Evolutionary conservation across 1,140 invertebrate genomes (phyloP).

Genomic region (Lepidotrigona ventralis): DNA sequence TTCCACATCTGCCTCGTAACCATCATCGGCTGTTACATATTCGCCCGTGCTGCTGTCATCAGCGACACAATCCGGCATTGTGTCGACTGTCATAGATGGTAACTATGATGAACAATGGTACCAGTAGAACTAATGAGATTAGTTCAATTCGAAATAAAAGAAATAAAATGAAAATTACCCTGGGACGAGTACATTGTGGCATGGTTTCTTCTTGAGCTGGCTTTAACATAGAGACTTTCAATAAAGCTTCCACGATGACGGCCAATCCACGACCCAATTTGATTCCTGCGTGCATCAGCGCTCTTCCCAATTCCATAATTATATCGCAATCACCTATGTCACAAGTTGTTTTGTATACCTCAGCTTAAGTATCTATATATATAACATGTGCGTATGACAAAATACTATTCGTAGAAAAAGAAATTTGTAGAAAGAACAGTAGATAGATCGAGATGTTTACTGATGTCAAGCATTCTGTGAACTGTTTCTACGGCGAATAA

Average conservation of each 20-base stretch:
- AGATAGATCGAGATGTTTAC: constrained; percentile 42
- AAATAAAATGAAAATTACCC: constrained; percentile 63
- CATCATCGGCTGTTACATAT: constrained; percentile 83
- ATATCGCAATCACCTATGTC: constrained; percentile 70
- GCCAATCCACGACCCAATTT: constrained; percentile 73
- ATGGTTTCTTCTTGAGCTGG: constrained; percentile 73
- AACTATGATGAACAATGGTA: constrained; percentile 62
- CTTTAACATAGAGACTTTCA: constrained; percentile 75
- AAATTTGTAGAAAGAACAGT: neutral
- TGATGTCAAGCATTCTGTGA: constrained; percentile 40
- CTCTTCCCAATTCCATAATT: constrained; percentile 66
- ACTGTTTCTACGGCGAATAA: constrained; percentile 64
- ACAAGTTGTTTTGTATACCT: constrained; percentile 24
- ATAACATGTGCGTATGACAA: neutral
- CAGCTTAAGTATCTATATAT: neutral
- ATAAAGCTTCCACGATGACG: constrained; percentile 71
- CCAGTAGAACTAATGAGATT: neutral
- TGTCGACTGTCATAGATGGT: constrained; percentile 75
- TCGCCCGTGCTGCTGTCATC: constrained; percentile 80
- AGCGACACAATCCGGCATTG: constrained; percentile 77
- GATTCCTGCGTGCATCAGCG: constrained; percentile 67
- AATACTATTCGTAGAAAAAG: constrained; percentile 8
- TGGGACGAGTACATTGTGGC: constrained; percentile 71
- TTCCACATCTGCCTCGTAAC: constrained; percentile 82
- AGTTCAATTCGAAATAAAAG: neutral